Evolutionary conservation across 2,113 vertebrate genomes (phyloP), one percentile per base, ranked within the genome.

Genomic region (Lota lota): DNA sequence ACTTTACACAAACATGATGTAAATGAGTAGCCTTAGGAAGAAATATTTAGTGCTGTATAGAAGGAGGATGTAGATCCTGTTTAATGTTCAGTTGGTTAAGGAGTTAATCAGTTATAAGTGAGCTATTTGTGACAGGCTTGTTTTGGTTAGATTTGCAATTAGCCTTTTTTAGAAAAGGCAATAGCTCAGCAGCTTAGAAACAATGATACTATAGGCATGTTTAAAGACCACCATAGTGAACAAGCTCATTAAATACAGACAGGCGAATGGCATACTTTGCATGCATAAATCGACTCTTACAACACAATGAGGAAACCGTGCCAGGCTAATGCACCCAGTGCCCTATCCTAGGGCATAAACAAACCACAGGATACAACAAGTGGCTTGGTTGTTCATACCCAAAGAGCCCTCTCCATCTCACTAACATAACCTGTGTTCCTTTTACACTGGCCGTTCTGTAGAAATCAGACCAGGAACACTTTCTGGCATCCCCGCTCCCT

Each of bases 351-450:
- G 51, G 61, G 62, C 67, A 80, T 72, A 73, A 77, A 69, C 33
- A 78, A 47, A 63, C 67, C 75, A 33, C 22, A 65, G 64, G 7
- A 5, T 51, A 59, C 33, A 68, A 7, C 59, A 8, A 36, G 66
- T 57, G 58, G 61, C 73, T 76, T 70, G 67, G 80, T 72, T 72
- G 72, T 78, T 83, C 74, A 77, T 59, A 58, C 76, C 54, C 36
- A 58, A 67, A 78, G 67, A 73, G 60, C 47, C 76, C 76, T 75
- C 77, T 72, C 69, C 54, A 22, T 69, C 68, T 63, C 63, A 67
- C 78, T 77, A 57, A 68, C 70, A 77, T 73, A 86, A 74, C 73
- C 75, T 66, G 75, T 63, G 68, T 84, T 79, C 69, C 75, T 16
- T 50, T 54, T 47, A 47, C 54, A 17, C 66, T 73, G 77, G 66